phyloP scores from a whole-genome alignment of 2,888 invertebrate species.

The Ecliptopera silaceata region DNA sequence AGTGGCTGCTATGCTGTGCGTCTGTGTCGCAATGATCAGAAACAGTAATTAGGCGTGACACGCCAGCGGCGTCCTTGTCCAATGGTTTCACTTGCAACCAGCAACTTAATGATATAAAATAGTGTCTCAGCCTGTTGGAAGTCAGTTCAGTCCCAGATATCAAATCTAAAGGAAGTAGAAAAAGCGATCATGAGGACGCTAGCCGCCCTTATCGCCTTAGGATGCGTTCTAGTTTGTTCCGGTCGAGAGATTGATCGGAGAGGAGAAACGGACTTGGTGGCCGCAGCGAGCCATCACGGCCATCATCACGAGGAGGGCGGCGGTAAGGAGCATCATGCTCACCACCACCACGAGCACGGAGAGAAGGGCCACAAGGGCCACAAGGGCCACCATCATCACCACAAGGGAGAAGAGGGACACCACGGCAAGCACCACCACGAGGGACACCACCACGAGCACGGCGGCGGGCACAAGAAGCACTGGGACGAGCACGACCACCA shows the following conservation, averaged over 20 bases:
- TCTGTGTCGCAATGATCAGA: slow-evolving; percentile 58
- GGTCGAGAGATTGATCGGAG: slow-evolving; percentile 64
- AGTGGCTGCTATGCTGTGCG: slow-evolving; percentile 24
- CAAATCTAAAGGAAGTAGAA: slow-evolving; percentile 63
- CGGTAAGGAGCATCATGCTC: slow-evolving; percentile 86
- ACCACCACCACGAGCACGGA: slow-evolving; percentile 87
- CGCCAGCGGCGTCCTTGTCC: slow-evolving; percentile 71
- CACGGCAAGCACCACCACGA: slow-evolving; percentile 90
- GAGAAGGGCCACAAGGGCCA: slow-evolving; percentile 91
- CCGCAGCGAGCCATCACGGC: slow-evolving; percentile 76
- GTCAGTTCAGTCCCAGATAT: slow-evolving; percentile 69
- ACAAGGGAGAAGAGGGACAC: slow-evolving; percentile 89
- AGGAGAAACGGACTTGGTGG: slow-evolving; percentile 69
- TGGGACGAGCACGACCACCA: slow-evolving; percentile 89
- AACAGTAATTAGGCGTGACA: slow-evolving; percentile 67
- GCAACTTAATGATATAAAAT: slow-evolving; percentile 76
- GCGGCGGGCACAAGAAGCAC: slow-evolving; percentile 91
- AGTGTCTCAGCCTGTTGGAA: slow-evolving; percentile 58
- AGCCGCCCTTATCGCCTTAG: slow-evolving; percentile 67
- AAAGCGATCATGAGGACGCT: slow-evolving; percentile 71
- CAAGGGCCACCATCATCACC: slow-evolving; percentile 89
- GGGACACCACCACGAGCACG: slow-evolving; percentile 89
- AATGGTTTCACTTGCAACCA: slow-evolving; percentile 78
- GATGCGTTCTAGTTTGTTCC: slow-evolving; percentile 61
- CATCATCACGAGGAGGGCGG: slow-evolving; percentile 86